phyloP scores from a whole-genome alignment of 1,140 invertebrate genomes.

The Eurosta solidaginis region DNA sequence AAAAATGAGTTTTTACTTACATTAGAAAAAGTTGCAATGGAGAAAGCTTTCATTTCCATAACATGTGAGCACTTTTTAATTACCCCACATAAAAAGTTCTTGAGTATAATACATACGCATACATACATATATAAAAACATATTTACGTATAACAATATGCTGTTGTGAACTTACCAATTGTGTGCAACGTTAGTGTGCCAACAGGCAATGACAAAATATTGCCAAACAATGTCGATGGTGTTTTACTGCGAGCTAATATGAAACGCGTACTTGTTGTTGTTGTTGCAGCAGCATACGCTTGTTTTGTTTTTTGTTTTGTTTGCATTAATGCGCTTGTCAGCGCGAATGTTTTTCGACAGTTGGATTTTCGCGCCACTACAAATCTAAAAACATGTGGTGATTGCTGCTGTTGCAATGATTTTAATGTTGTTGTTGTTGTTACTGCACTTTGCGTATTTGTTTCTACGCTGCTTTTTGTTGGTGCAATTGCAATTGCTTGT shows the following conservation, averaged over 20 bases:
- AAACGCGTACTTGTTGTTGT: neutral
- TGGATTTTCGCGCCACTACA: neutral
- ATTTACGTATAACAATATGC: too few species aligned
- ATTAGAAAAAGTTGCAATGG: too few species aligned
- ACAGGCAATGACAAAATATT: neutral
- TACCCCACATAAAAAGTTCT: neutral
- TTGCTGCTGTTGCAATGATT: neutral
- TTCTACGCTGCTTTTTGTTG: too few species aligned
- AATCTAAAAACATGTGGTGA: neutral
- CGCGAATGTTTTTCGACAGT: neutral
- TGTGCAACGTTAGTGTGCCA: neutral
- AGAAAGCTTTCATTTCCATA: too few species aligned
- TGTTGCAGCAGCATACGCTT: neutral
- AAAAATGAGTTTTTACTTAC: too few species aligned
- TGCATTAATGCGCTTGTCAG: slow-evolving; percentile 17
- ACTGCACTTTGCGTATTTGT: neutral
- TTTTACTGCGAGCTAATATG: neutral
- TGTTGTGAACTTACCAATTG: neutral
- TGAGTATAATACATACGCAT: neutral
- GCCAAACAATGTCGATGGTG: neutral
- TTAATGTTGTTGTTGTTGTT: neutral
- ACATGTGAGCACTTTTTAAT: too few species aligned
- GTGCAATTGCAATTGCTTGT: too few species aligned
- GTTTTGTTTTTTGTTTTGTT: neutral
- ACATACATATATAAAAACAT: neutral